Base-by-base conservation (phyloP, 2,888 invertebrate genomes). In the Andrena chrysosceles region DNA sequence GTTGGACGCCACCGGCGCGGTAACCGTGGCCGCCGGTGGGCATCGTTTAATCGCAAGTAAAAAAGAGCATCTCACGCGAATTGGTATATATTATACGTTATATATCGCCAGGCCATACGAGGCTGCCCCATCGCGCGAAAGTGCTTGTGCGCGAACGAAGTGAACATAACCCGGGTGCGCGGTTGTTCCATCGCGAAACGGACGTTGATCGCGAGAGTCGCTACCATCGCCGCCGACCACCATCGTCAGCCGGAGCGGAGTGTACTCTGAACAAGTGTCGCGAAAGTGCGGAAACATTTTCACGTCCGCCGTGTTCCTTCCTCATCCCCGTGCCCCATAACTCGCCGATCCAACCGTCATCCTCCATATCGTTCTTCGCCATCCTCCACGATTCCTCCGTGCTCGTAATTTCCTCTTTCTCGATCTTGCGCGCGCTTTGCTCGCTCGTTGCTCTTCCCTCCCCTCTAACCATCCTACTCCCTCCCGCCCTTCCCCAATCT, bases 391-490 rank as follows among this genome's bases (percentile, higher is more conserved):
- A 54, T 69, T 48, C 26, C 26, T 67, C 67, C 70, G 29, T 16
- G 13, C 66, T 48, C n/a, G 69, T 79, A 69, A 71, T 84, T 75
- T 79, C 72, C 72, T 81, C 74, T 71, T 84, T 82, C 83, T 62
- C 81, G 71, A 73, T 81, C 80, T 85, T 86, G 80, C 72, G 81
- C 78, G 77, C 85, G 84, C 81, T 77, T 72, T 75, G 68, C 78
- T 82, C 77, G 73, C 69, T 75, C 70, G 73, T 74, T 56, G 66
- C 63, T 73, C 74, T 83, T 81, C 72, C 77, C 83, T 81, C 80
- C 67, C 72, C 66, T 70, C 75, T 35, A 23, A 59, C 81, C 81
- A 31, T 62, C 54, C 63, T 49, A n/a, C 63, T 52, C 73, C 69
- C 67, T 77, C 64, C 70, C 77, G 56, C 52, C 62, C 75, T 60